Evolutionary conservation across 1,140 invertebrate genomes (phyloP).

Genomic region (Zaprionus taronus): DNA sequence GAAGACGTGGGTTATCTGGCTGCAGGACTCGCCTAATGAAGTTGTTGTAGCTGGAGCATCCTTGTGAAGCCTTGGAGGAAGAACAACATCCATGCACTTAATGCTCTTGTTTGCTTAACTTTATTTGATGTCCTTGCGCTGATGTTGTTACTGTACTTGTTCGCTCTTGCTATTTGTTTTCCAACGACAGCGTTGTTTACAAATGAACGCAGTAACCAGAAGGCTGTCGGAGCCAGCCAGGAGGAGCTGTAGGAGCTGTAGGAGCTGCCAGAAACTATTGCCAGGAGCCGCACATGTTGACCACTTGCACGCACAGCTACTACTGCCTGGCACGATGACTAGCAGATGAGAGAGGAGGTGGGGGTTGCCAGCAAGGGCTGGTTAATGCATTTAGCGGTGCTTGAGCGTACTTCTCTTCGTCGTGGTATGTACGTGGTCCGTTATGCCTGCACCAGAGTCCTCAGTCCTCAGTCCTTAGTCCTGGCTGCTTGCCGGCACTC

Average conservation of each 20-base stretch:
- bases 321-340: background rate
- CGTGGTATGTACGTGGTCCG: conserved; percentile 34
- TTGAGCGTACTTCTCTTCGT: conserved; percentile 27
- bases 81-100: conserved; percentile 67
- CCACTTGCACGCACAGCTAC: conserved; percentile 33
- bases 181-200: conserved; percentile 55
- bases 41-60: conserved; percentile 38
- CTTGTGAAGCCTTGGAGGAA: conserved; percentile 9
- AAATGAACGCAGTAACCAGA: conserved; percentile 54
- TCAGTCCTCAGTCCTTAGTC: conserved; percentile 14
- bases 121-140: conserved; percentile 62
- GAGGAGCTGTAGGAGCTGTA: conserved; percentile 2
- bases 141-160: conserved; percentile 40
- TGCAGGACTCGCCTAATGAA: conserved; percentile 62
- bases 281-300: conserved; percentile 28
- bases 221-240: conserved; percentile 2
- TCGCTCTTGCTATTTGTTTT: conserved; percentile 58
- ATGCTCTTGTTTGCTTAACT: conserved; percentile 71
- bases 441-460: conserved; percentile 12
- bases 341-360: too few relatives aligned
- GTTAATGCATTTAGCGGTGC: conserved; percentile 70
- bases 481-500: conserved; percentile 7
- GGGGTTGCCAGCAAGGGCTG: conserved; percentile 15
- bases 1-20: conserved; percentile 25
- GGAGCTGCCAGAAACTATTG: conserved; percentile 7